phyloP scores from a whole-genome alignment of 2,888 invertebrate species.

The Pandemis heparana region DNA sequence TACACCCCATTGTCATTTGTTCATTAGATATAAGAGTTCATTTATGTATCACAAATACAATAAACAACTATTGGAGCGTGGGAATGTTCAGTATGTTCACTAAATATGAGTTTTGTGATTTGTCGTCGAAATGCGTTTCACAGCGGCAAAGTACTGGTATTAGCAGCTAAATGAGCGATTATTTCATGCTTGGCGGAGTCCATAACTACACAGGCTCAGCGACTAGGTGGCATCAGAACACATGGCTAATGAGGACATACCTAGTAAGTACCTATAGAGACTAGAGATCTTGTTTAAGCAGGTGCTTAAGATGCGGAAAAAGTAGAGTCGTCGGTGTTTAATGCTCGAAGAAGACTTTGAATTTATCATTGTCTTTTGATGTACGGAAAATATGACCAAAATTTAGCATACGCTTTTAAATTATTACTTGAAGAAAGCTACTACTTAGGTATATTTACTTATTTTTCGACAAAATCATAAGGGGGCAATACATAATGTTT shows the following conservation, averaged over 20 bases:
- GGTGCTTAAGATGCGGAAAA: neutral
- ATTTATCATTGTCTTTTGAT: no score
- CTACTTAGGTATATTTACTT: no score
- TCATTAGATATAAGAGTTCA: no score
- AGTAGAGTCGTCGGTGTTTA: neutral
- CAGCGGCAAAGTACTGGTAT: neutral
- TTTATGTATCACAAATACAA: neutral
- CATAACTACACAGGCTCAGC: neutral
- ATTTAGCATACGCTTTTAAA: no score
- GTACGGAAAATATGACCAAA: no score
- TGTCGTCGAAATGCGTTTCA: neutral
- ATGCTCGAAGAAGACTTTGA: no score
- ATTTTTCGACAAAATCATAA: no score
- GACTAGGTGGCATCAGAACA: neutral
- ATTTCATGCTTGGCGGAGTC: conserved; percentile 9
- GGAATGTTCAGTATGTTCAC: conserved; percentile 7
- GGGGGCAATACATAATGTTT: no score
- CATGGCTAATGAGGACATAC: neutral
- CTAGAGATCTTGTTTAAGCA: neutral
- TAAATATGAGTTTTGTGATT: neutral
- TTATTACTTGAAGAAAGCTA: no score
- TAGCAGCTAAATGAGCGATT: conserved; percentile 1
- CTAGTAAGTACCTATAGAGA: neutral
- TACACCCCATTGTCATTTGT: neutral
- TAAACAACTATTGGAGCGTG: conserved; percentile 1